phyloP scores from a whole-genome alignment of 2,888 invertebrate genomes.

The Octonoba sinensis region DNA sequence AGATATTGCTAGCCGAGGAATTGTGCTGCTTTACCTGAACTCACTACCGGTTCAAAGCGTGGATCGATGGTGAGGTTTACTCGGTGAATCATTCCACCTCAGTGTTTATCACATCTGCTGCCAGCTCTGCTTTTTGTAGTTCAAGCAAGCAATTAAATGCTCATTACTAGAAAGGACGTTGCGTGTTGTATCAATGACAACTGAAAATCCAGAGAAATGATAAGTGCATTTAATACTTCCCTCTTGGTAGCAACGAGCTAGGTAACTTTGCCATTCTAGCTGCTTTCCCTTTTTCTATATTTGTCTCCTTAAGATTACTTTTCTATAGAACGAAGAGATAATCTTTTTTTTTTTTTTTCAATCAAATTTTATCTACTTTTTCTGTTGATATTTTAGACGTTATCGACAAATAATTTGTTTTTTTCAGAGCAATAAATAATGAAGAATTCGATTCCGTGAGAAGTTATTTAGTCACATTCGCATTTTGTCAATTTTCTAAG shows the following conservation, averaged over 20 bases:
- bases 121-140: conserved; percentile 15
- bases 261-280: too few relatives aligned
- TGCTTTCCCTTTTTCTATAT: too few relatives aligned
- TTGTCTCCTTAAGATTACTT: too few relatives aligned
- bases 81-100: background rate
- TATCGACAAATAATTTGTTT: too few relatives aligned
- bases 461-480: too few relatives aligned
- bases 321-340: too few relatives aligned
- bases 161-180: conserved; percentile 18
- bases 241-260: background rate
- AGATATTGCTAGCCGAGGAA: conserved; percentile 8
- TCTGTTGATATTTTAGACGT: too few relatives aligned
- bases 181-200: background rate
- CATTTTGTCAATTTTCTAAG: too few relatives aligned
- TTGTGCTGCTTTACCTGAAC: conserved; percentile 16
- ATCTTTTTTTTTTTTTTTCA: too few relatives aligned
- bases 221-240: conserved; percentile 25
- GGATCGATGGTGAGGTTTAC: background rate
- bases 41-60: background rate
- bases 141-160: conserved; percentile 35
- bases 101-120: conserved; percentile 6
- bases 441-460: too few relatives aligned
- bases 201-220: conserved; percentile 25
- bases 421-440: too few relatives aligned
- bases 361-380: too few relatives aligned